Evolutionary conservation across 2,888 invertebrate species (phyloP).

Genomic region (Mellilla xanthometata): DNA sequence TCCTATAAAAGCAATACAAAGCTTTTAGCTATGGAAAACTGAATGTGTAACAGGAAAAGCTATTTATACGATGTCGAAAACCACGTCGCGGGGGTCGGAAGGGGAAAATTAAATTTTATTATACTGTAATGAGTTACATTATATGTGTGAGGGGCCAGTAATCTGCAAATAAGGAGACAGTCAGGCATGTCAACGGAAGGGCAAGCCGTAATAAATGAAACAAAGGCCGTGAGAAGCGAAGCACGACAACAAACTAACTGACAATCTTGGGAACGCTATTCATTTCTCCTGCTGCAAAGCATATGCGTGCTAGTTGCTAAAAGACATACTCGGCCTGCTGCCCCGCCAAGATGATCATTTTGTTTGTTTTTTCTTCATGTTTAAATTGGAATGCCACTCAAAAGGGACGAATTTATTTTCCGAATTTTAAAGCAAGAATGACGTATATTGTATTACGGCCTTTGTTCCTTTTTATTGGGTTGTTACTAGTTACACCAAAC

Average conservation of each 20-base stretch:
- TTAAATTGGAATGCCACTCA: slow-evolving; percentile 5
- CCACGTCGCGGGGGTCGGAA: slow-evolving; percentile 7
- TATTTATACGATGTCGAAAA: slow-evolving; percentile 11
- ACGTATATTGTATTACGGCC: no score
- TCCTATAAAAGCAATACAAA: slow-evolving; percentile 6
- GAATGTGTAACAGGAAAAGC: slow-evolving; percentile 6
- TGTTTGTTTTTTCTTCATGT: slow-evolving; percentile 7
- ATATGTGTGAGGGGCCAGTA: slow-evolving; percentile 37
- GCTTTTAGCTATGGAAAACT: slow-evolving; percentile 5
- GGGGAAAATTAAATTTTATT: slow-evolving; percentile 21
- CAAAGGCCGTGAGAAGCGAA: slow-evolving; percentile 53
- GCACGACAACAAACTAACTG: slow-evolving; percentile 51
- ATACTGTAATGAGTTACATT: slow-evolving; percentile 7
- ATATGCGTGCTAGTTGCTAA: slow-evolving; percentile 14
- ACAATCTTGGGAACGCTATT: slow-evolving; percentile 45
- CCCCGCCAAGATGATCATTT: no score
- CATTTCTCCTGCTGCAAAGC: slow-evolving; percentile 27
- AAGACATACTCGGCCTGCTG: slow-evolving; percentile 8
- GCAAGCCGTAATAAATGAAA: slow-evolving; percentile 50
- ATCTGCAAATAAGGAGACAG: slow-evolving; percentile 45
- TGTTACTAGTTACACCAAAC: no score
- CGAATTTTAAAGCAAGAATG: no score
- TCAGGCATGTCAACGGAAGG: slow-evolving; percentile 51
- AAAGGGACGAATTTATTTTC: no score
- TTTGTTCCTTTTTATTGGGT: no score